Evolutionary conservation across 1,140 invertebrate species (phyloP), one percentile per base, ranked within the genome.

Genomic region (Pissodes strobi): DNA sequence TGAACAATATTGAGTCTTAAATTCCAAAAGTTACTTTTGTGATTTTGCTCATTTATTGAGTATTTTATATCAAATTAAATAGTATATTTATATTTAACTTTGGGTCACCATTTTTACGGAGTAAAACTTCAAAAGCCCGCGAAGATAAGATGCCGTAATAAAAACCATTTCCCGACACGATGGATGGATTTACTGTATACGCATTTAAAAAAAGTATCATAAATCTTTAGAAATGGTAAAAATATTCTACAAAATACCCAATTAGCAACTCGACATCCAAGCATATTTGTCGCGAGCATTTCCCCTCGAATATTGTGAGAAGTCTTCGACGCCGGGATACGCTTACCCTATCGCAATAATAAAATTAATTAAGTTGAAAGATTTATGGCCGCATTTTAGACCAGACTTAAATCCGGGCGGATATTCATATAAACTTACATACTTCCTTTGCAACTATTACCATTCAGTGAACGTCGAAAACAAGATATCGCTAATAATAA

Each of bases 341-440:
- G 43, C 43, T 6, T 46, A 46, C 43, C 43, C 43, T 18, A 2
- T 46, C 22, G 18, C 18, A 46, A 46, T 46, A 46, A 21, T 46
- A 46, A 46, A 46, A 19, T 19, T 46, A 46, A 46, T 21, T 46
- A 46, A 46, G 43, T 21, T 2, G 18, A 46, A 18, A 18, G 43
- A 46, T 46, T 46, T 46, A 46, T 21, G 43, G 18, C 43, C 21
- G 4, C n/a, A 17, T 46, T 46, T 46, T 46, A 46, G 17, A n/a
- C 8, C 8, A 18, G 15, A n/a, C n/a, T 21, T 10, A 2, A 21
- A 17, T 23, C 2, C n/a, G n/a, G 43, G n/a, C 43, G 43, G 43
- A 46, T 46, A 46, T 46, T 46, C 43, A 18, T 46, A 46, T 46
- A 21, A 46, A 46, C 22, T 46, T 46, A 46, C 43, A 18, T 9